phyloP scores from a whole-genome alignment of 2,113 vertebrate species.

The Machaerirhynchus nigripectus region DNA sequence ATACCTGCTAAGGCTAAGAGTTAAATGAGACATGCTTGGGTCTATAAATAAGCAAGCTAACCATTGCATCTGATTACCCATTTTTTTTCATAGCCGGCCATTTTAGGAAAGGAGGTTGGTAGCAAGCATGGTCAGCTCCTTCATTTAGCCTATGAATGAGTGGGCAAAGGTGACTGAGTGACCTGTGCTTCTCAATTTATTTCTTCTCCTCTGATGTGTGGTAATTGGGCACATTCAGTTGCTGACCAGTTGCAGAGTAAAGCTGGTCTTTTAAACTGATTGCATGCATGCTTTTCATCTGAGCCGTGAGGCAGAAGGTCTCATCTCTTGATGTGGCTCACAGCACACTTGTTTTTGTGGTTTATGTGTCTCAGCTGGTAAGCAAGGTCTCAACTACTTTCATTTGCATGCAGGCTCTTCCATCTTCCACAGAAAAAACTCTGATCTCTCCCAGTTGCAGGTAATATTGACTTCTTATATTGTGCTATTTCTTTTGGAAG shows the following conservation, averaged over 20 bases:
- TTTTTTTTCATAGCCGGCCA: not conserved
- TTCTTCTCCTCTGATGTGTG: not conserved
- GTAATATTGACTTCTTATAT: not conserved
- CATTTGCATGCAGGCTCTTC: not conserved
- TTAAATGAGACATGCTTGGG: not conserved
- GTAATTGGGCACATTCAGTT: not conserved
- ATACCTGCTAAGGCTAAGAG: not conserved
- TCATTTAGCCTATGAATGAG: not conserved
- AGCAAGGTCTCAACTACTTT: not conserved
- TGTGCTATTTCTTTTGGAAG: not conserved
- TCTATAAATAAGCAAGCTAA: not conserved
- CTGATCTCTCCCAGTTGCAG: not conserved
- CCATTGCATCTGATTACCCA: not conserved
- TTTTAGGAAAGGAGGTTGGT: not conserved
- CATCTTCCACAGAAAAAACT: not conserved
- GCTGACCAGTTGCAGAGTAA: not conserved
- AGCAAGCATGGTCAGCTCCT: not conserved
- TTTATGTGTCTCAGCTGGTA: slow-evolving; percentile 14
- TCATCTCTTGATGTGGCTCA: not conserved
- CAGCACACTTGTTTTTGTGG: not conserved
- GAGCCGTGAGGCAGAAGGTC: not conserved
- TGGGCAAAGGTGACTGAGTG: not conserved
- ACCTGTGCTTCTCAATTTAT: not conserved
- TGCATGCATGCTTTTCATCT: not conserved
- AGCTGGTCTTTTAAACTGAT: not conserved